Evolutionary conservation across 23 tunicate genomes (phyloP), one percentile per base, ranked within the genome.

Genomic region (Botrylloides violaceus): DNA sequence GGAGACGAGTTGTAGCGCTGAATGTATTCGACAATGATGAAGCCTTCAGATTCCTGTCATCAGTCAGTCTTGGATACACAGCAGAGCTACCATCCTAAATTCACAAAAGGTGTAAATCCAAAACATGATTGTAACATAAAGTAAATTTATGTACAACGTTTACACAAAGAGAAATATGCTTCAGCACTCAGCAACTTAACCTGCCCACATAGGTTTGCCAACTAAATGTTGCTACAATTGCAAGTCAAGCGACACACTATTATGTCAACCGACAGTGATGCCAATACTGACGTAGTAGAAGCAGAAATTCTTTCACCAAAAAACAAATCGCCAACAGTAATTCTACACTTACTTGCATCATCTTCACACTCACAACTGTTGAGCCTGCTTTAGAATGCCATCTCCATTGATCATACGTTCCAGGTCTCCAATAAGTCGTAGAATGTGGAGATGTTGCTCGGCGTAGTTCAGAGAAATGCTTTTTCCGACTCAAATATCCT

Each of bases 1-100:
- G 79, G 29, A 87, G 85, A 36, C 85, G 60, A 24, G 95, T 87
- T 49, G 95, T 87, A 62, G 95, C 95, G 61, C 95, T 87, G 68
- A 87, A 87, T 5, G 95, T 81, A 58, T 87, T 87, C 59, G 79
- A 79, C 0, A 84, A 64, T 20, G 95, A 76, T 22, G 95, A 87
- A 2, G 86, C 61, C 63, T 80, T 80, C 75, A 87, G 59, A 71
- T 87, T 87, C 37, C 35, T 76, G 61, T 87, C 95, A 53, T 87
- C 95, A 3, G 95, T 87, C 48, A 75, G 64, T 36, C 77, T 78
- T 7, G 95, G 95, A 49, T 80, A 76, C 4, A 56, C 36, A 9
- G 70, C 18, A 5, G 70, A 36, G 27, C 33, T 57, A 22, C 53
- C 55, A 20, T 75, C 79, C 79, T 75, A 29, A 5, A 35, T 18